Evolutionary conservation across 2,888 invertebrate genomes (phyloP), one percentile per base, ranked within the genome.

Genomic region (Scaptomyza parva): DNA sequence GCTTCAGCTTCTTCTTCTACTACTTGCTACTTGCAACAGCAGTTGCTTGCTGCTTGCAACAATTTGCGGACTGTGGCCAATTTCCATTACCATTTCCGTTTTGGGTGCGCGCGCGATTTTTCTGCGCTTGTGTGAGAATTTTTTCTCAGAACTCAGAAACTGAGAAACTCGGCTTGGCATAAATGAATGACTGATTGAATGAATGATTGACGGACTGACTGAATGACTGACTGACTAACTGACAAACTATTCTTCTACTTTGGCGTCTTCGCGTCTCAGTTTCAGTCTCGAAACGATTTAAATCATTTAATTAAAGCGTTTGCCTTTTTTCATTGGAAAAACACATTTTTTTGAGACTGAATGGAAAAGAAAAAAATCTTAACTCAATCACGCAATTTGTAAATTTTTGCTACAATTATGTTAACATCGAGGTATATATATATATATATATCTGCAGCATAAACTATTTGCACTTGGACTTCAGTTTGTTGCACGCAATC

Each of bases 231-330:
- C n/a, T n/a, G n/a, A n/a, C 57, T 22, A 3, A 5, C 8, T 18
- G 24, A 6, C 35, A n/a, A n/a, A n/a, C n/a, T n/a, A n/a, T n/a
- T n/a, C n/a, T n/a, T n/a, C n/a, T n/a, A n/a, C n/a, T n/a, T n/a
- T n/a, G 51, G 30, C 37, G 41, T 20, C 58, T 53, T 45, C 18
- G 3, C 20, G 54, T 44, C 59, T 59, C 24, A 40, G 30, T n/a
- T 47, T 26, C 24, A 26, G 24, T 24, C 24, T 24, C 24, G n/a
- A n/a, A 53, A 35, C 62, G 82, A 85, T 83, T 64, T 68, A 81
- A 83, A 83, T 83, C 87, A 83, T 83, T 84, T 84, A 84, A 84
- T 84, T 84, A 84, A 87, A 85, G 73, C 85, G 85, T 81, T 76
- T 84, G 78, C 71, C 85, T 78, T 75, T 78, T 76, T 70, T 33